These are phyloP conservation scores for Thereva unica DNA, from an alignment of 2,888 invertebrate genomes.

Conservation along the genomic window DNA sequence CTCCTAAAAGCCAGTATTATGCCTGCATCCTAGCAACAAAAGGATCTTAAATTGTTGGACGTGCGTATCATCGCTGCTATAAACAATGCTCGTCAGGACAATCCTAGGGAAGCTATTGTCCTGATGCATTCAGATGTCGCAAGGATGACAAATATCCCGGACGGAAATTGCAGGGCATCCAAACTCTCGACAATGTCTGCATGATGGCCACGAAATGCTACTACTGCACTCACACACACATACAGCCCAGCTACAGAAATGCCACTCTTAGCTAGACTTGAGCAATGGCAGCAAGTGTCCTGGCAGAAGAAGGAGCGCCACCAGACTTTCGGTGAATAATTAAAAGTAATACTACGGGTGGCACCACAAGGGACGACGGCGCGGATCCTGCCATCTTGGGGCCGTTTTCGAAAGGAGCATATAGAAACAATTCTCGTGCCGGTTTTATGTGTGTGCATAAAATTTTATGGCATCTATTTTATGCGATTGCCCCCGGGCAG, in stretches of 20 bases:
- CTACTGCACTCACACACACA: constrained; percentile 13
- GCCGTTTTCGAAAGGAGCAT: not conserved
- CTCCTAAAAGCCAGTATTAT: constrained; percentile 23
- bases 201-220: no score
- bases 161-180: constrained; percentile 26
- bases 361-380: not conserved
- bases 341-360: constrained; percentile 22
- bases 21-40: constrained; percentile 20
- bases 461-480: constrained; percentile 31
- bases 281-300: not conserved
- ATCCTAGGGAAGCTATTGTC: constrained; percentile 24
- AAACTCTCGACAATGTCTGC: no score
- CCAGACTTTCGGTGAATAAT: constrained; percentile 5
- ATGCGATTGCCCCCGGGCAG: constrained; percentile 10
- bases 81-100: constrained; percentile 30
- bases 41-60: constrained; percentile 26
- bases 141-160: constrained; percentile 28
- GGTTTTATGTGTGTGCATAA: constrained; percentile 23
- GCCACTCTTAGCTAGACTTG: constrained; percentile 6
- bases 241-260: not conserved
- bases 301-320: not conserved
- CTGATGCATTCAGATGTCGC: constrained; percentile 22
- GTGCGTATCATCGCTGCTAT: constrained; percentile 29
- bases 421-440: constrained; percentile 17
- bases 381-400: not conserved